phyloP scores from a whole-genome alignment of 2,888 invertebrate species.

The Pterostichus niger region DNA sequence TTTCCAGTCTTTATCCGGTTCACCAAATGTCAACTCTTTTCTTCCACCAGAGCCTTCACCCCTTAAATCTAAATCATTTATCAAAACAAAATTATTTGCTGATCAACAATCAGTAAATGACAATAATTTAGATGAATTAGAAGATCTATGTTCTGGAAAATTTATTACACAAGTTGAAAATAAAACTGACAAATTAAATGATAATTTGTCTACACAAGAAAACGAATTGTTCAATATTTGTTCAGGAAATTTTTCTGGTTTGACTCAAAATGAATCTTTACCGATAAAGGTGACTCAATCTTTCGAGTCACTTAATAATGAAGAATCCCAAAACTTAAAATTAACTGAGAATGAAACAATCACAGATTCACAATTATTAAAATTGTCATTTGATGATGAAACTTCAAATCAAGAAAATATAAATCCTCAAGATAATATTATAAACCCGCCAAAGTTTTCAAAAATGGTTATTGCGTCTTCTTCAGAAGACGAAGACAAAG shows the following conservation, averaged over 20 bases:
- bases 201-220: constrained; percentile 71
- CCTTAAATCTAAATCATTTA: constrained; percentile 69
- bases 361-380: not conserved
- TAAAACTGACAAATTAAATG: constrained; percentile 23
- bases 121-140: constrained; percentile 76
- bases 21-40: constrained; percentile 71
- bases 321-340: constrained; percentile 56
- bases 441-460: constrained; percentile 7
- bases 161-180: constrained; percentile 70
- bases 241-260: constrained; percentile 71
- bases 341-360: constrained; percentile 27
- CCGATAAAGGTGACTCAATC: not conserved
- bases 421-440: constrained; percentile 47
- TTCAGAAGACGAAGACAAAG: constrained; percentile 74
- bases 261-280: constrained; percentile 18
- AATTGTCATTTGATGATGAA: constrained; percentile 35
- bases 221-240: constrained; percentile 73
- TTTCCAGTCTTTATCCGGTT: constrained; percentile 68
- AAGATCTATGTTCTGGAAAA: constrained; percentile 79
- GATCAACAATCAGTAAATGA: constrained; percentile 70
- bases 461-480: constrained; percentile 71
- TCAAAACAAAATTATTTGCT: constrained; percentile 76
- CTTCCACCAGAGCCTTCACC: constrained; percentile 72
- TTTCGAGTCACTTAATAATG: constrained; percentile 19
- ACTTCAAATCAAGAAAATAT: constrained; percentile 37